phyloP scores from a whole-genome alignment of 2,797 vertebrate species.

The Kryptopterus vitreolus region DNA sequence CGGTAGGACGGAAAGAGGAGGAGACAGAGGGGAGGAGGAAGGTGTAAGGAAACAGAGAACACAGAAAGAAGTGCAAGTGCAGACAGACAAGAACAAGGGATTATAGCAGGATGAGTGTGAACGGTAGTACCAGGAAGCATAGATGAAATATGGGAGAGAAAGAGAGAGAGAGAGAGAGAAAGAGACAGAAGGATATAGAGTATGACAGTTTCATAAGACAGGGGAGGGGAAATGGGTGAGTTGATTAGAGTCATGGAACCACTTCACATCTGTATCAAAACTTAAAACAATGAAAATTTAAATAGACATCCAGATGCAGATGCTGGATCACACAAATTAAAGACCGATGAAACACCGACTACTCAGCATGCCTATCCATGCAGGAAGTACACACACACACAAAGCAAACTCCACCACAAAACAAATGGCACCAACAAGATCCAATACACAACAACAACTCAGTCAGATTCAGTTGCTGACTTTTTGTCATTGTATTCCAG shows the following conservation, averaged over 20 bases:
- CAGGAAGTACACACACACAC: slow-evolving; percentile 24
- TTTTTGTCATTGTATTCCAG: background rate
- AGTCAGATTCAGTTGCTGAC: background rate
- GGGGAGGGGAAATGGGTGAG: slow-evolving; percentile 56
- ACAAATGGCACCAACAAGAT: background rate
- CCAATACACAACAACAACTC: slow-evolving; percentile 1
- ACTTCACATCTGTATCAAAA: slow-evolving; percentile 38
- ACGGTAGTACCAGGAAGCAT: slow-evolving; percentile 10
- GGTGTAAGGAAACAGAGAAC: slow-evolving; percentile 24
- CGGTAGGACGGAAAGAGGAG: slow-evolving; percentile 22
- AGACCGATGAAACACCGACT: slow-evolving; percentile 5
- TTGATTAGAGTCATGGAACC: slow-evolving; percentile 60
- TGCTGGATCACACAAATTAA: slow-evolving; percentile 8
- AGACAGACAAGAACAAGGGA: slow-evolving; percentile 20
- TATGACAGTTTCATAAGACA: slow-evolving; percentile 43
- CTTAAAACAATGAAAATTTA: slow-evolving; percentile 16
- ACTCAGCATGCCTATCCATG: slow-evolving; percentile 34
- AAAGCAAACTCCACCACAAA: slow-evolving; percentile 20
- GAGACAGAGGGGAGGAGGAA: slow-evolving; percentile 21
- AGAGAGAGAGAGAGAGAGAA: background rate
- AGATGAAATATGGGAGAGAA: background rate
- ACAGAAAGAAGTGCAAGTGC: slow-evolving; percentile 6
- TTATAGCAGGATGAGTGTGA: slow-evolving; percentile 5
- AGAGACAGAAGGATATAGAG: slow-evolving; percentile 36
- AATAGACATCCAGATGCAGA: slow-evolving; percentile 29